phyloP scores from a whole-genome alignment of 2,888 invertebrate genomes.

The Sceliomorpha sp. region DNA sequence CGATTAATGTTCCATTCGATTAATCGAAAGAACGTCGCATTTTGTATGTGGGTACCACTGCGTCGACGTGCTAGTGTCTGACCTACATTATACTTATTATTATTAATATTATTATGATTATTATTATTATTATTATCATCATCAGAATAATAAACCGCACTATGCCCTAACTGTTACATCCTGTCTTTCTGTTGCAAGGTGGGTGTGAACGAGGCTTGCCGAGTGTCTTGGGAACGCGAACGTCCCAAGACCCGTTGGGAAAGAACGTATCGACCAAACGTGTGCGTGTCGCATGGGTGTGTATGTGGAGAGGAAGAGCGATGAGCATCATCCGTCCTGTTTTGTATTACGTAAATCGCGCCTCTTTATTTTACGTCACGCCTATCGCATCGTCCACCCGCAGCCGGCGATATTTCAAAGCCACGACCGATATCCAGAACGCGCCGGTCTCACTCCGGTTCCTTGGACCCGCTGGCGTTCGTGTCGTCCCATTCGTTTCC shows the following conservation, averaged over 20 bases:
- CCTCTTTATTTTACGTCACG: constrained; percentile 15
- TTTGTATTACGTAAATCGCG: constrained; percentile 5
- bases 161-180: constrained; percentile 74
- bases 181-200: constrained; percentile 30
- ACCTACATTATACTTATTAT: constrained; percentile 63
- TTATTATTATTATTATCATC: constrained; percentile 61
- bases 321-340: constrained; percentile 12
- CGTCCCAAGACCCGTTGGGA: constrained; percentile 15
- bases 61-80: constrained; percentile 49
- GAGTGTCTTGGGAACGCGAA: constrained; percentile 16
- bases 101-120: constrained; percentile 67
- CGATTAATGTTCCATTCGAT: constrained; percentile 66
- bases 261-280: not conserved
- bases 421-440: constrained; percentile 7
- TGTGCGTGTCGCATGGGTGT: constrained; percentile 4
- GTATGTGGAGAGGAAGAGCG: constrained; percentile 25
- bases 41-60: constrained; percentile 69
- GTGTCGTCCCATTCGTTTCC: too few relatives aligned
- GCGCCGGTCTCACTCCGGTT: constrained; percentile 1
- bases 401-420: constrained; percentile 16
- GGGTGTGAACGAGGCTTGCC: not conserved
- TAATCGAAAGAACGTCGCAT: constrained; percentile 67
- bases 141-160: constrained; percentile 75
- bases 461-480: too few relatives aligned
- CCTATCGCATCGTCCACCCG: constrained; percentile 15